Base-by-base conservation (phyloP, 2,113 vertebrate species). In the Atherinomorus stipes region DNA sequence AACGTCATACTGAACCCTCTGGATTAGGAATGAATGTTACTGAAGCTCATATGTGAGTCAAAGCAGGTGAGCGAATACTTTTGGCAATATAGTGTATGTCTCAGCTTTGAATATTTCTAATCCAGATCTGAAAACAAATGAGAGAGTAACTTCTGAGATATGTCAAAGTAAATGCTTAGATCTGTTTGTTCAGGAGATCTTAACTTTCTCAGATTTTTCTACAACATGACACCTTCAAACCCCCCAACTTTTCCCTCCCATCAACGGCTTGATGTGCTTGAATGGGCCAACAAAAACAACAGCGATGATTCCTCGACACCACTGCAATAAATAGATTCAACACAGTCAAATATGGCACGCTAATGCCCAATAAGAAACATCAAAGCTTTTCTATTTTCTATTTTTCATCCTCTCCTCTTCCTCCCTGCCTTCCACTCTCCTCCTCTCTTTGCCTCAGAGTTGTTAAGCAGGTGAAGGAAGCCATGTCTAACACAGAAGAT, bases 381-480 rank as follows among this genome's bases (percentile, higher is more conserved):
- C 28, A 44, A 22, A 69, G 64, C 38, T 3, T 66, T 18, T 18
- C n/a, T 8, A 67, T 69, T 79, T 67, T 21, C 26, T 23, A 40
- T 76, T 63, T 64, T 19, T 75, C 15, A 57, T 42, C 11, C 10
- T n/a, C 1, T 11, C 42, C 2, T 10, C 61, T 42, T 7, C 23
- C 16, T 25, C 42, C 53, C 34, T 34, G 53, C 66, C 0, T 65
- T 44, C 50, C 0, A 11, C 65, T 42, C 53, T 45, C 31, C 18
- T 64, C 67, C 19, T 60, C 73, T 16, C 71, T 63, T 52, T 1
- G 28, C 78, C 78, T 80, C 64, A 71, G 80, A 77, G 79, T 76
- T 69, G 85, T 77, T 72, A 72, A 56, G 71, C 85, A 90, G 86
- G 85, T 91, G 76, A 79, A 79, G 72, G 75, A 81, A 85, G 80